phyloP scores from a whole-genome alignment of 53 echinoderm and acorn worm species.

The Holothuria scabra region DNA sequence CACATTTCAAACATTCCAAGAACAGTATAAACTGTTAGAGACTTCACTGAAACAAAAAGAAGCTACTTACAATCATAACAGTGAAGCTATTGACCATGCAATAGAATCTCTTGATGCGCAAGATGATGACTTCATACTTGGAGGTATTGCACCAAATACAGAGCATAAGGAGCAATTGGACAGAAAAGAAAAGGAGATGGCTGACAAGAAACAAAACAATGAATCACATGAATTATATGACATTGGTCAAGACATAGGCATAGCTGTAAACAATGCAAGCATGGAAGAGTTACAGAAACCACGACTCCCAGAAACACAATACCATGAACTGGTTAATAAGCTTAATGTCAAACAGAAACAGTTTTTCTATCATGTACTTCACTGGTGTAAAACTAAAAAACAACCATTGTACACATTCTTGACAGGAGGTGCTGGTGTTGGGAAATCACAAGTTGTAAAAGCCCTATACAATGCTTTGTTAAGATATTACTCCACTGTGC shows the following conservation, averaged over 20 bases:
- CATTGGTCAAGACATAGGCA: slow-evolving; percentile 25
- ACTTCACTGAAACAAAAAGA: slow-evolving; percentile 11
- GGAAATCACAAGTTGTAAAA: slow-evolving; percentile 55
- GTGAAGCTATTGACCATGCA: slow-evolving; percentile 21
- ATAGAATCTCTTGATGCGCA: neutral
- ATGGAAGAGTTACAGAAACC: slow-evolving; percentile 32
- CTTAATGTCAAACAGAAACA: slow-evolving; percentile 61
- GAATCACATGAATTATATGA: no score
- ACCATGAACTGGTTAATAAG: slow-evolving; percentile 26
- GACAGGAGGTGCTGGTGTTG: slow-evolving; percentile 62
- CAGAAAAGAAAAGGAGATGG: neutral
- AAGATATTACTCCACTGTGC: slow-evolving; percentile 18
- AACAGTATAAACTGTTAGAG: slow-evolving; percentile 37
- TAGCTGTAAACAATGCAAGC: slow-evolving; percentile 30
- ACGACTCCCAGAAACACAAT: slow-evolving; percentile 48
- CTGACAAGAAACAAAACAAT: neutral
- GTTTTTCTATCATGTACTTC: slow-evolving; percentile 55
- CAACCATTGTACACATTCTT: slow-evolving; percentile 47
- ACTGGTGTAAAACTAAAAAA: slow-evolving; percentile 46
- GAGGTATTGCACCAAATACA: slow-evolving; percentile 50
- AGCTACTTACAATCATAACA: slow-evolving; percentile 37
- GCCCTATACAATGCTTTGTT: slow-evolving; percentile 47
- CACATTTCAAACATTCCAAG: slow-evolving; percentile 54
- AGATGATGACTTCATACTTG: neutral
- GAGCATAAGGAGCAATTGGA: slow-evolving; percentile 29